Conservation (phyloP, 2,797 vertebrate genomes). For the Siniperca scherzeri region DNA sequence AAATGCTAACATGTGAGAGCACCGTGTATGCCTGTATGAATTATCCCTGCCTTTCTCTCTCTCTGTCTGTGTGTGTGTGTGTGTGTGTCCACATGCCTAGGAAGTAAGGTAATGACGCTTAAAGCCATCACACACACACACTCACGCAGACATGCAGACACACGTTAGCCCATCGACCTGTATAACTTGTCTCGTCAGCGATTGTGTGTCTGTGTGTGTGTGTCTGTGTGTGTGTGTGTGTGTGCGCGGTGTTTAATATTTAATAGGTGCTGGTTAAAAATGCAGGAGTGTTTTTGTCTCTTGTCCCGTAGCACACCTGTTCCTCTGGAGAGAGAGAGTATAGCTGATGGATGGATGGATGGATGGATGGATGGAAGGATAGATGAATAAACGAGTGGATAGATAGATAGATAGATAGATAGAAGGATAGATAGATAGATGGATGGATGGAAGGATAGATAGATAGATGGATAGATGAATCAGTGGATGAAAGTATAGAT, state of each 20-base stretch:
- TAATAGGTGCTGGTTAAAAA: constrained; percentile 83
- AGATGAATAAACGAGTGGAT: not conserved
- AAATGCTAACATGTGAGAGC: constrained; percentile 80
- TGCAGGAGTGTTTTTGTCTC: constrained; percentile 85
- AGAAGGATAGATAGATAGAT: not conserved
- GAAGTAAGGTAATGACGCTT: constrained; percentile 62
- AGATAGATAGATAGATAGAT: not conserved
- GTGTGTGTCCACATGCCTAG: constrained; percentile 42
- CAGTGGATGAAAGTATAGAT: not conserved
- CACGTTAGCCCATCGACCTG: constrained; percentile 83
- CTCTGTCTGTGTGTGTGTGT: constrained; percentile 44
- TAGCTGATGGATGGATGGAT: not conserved
- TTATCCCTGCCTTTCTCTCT: constrained; percentile 42
- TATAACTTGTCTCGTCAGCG: constrained; percentile 82
- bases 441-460: not conserved
- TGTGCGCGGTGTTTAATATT: constrained; percentile 78
- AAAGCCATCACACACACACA: constrained; percentile 50
- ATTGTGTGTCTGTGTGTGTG: constrained; percentile 67
- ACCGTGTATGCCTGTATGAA: constrained; percentile 66
- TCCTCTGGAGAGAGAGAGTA: constrained; percentile 53
- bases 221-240: constrained; percentile 54
- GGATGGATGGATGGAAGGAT: not conserved
- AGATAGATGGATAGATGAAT: not conserved
- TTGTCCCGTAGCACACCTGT: constrained; percentile 81
- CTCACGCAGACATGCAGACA: constrained; percentile 73